These are phyloP conservation scores for Bettongia penicillata DNA, from an alignment of 2,113 vertebrate species.

Conservation along the genomic window DNA sequence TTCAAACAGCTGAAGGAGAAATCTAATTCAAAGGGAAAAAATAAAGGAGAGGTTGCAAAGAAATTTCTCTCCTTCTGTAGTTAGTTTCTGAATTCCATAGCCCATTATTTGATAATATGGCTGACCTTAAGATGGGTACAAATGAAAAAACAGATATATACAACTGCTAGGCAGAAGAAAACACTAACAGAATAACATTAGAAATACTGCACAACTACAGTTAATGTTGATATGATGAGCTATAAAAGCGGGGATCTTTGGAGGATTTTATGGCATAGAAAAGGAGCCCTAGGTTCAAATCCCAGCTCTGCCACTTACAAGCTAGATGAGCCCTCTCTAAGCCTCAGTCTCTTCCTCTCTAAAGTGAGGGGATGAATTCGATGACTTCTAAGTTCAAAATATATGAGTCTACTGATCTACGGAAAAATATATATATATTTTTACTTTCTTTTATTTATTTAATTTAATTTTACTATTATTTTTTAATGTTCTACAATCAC, in stretches of 20 bases:
- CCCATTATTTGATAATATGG: constrained; percentile 23
- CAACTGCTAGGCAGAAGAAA: background rate
- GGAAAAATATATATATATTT: background rate
- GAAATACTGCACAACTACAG: background rate
- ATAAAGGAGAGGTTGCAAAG: constrained; percentile 35
- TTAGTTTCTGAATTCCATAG: constrained; percentile 32
- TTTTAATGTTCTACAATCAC: too few relatives aligned
- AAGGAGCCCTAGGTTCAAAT: background rate
- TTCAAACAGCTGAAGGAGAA: constrained; percentile 2
- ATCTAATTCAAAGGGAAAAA: constrained; percentile 45
- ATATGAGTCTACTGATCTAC: background rate
- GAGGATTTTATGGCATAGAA: background rate
- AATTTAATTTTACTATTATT: too few relatives aligned
- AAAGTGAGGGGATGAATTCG: background rate
- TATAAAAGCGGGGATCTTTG: background rate
- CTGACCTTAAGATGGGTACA: constrained; percentile 27
- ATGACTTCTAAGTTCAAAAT: background rate
- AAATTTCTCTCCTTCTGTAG: constrained; percentile 34
- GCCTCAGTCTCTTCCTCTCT: background rate
- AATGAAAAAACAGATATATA: constrained; percentile 25
- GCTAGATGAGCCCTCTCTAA: background rate
- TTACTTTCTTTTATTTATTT: too few relatives aligned
- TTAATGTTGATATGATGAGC: background rate
- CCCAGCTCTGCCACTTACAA: background rate
- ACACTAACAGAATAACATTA: background rate